A percentile compares a stretch with the other conserved stretches of the same genome.
Evolutionary conservation across 2,888 invertebrate genomes (phyloP).

Genomic region (Pterobdella sp.): DNA sequence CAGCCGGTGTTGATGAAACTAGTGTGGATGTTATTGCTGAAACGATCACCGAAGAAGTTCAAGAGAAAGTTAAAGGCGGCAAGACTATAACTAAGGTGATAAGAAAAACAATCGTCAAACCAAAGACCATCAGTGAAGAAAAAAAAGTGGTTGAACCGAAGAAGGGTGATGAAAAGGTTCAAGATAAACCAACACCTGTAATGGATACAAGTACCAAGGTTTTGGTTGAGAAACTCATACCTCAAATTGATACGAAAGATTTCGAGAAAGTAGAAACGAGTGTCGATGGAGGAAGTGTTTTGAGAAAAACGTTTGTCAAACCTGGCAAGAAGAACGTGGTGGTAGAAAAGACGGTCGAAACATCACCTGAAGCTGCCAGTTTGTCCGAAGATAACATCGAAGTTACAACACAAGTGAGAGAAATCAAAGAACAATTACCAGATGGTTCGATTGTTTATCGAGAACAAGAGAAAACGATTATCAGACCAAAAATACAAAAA

Average conservation of each 20-base stretch:
- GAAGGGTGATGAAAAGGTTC: background rate
- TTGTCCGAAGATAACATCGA: background rate
- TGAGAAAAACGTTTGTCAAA: background rate
- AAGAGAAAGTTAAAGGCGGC: slow-evolving; percentile 10
- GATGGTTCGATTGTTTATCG: background rate
- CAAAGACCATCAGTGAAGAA: background rate
- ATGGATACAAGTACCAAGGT: background rate
- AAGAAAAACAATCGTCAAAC: slow-evolving; percentile 16
- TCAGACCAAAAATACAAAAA: slow-evolving; percentile 5
- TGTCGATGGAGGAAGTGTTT: slow-evolving; percentile 3
- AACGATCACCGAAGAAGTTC: background rate
- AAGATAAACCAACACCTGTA: background rate
- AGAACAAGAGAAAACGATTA: background rate
- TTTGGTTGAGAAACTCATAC: background rate
- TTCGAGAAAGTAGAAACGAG: background rate
- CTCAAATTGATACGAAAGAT: background rate
- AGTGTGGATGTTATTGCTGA: slow-evolving; percentile 4
- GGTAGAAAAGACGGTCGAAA: slow-evolving; percentile 2
- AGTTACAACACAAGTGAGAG: slow-evolving; percentile 2
- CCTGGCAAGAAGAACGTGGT: background rate
- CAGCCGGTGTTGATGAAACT: slow-evolving; percentile 15
- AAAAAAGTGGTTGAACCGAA: background rate
- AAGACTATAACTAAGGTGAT: background rate
- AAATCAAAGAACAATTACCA: slow-evolving; percentile 3
- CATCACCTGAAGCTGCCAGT: background rate